phyloP scores from a whole-genome alignment of 2,797 vertebrate species.

The Ceyx erithaca region DNA sequence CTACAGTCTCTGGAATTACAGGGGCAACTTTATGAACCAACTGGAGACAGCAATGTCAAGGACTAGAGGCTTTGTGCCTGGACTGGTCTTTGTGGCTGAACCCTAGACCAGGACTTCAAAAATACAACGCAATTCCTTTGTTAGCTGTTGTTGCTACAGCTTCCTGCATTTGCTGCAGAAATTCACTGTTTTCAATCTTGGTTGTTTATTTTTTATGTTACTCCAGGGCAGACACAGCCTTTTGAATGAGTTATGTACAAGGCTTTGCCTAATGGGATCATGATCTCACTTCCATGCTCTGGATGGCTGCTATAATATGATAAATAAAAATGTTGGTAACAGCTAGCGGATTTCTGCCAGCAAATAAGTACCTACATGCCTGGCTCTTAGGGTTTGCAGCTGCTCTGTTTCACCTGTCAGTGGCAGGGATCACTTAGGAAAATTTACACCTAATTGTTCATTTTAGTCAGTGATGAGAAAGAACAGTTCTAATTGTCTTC shows the following conservation, averaged over 20 bases:
- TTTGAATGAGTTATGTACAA: background rate
- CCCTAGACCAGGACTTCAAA: background rate
- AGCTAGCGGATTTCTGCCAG: background rate
- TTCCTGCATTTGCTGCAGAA: background rate
- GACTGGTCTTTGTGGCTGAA: background rate
- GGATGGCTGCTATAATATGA: background rate
- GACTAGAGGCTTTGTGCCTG: background rate
- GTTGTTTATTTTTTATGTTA: background rate
- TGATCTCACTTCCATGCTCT: background rate
- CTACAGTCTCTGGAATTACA: background rate
- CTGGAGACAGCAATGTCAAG: background rate
- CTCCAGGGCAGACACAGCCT: background rate
- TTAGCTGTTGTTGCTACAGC: background rate
- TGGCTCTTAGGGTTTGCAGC: slow-evolving; percentile 2
- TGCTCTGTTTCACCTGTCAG: background rate
- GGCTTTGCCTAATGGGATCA: background rate
- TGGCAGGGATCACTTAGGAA: background rate
- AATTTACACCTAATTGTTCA: background rate
- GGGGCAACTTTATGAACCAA: background rate
- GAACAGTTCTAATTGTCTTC: background rate
- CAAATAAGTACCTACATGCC: background rate
- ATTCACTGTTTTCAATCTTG: background rate
- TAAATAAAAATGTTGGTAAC: slow-evolving; percentile 1
- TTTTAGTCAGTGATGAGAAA: background rate
- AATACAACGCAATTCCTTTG: background rate